Evolutionary conservation across 2,888 invertebrate species (phyloP), one percentile per base, ranked within the genome.

Genomic region (Lycaena phlaeas): DNA sequence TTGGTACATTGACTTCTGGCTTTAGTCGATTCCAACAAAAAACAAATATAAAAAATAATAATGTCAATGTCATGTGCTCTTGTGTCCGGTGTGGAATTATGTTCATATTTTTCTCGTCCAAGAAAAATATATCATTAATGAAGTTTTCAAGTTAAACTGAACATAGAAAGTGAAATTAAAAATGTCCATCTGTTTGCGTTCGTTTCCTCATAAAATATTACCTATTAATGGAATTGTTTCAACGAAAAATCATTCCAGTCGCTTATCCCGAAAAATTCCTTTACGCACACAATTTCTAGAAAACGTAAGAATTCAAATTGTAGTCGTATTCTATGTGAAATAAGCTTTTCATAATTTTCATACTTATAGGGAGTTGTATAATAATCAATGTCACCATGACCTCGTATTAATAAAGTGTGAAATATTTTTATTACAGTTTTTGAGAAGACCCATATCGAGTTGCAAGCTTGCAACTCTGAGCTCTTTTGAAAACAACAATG

Each of bases 181-280:
- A 59, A 88, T 88, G 88, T 86, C 88, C 55, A 81, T 85, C 57
- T 87, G 86, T 55, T 70, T 88, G 56, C 85, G 88, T 51, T 77
- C 85, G 28, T 63, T 87, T 48, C 78, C 87, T n/a, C 81, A 76
- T 54, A 87, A 86, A 74, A 68, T 87, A 53, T 65, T 85, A 49
- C 82, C 86, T 27, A 68, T 85, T 52, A 84, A 85, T 60, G 78
- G 82, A 45, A 81, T 87, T 44, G 79, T 86, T 59, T 72, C 82
- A 40, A 78, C 86, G 15, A 82, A 86, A 68, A 87, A 66, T 61
- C 85, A 85, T 64, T 65, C 85, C 43, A 79, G 74, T 59, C 86
- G 82, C 52, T 64, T 86, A 51, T 66, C 85, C 56, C 73, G 79
- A 64, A 86, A 85, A 66, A 69, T 87, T 52, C 77, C 81, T 29